Conservation (phyloP, 2,113 vertebrate genomes). For the Dermatemys mawii region DNA sequence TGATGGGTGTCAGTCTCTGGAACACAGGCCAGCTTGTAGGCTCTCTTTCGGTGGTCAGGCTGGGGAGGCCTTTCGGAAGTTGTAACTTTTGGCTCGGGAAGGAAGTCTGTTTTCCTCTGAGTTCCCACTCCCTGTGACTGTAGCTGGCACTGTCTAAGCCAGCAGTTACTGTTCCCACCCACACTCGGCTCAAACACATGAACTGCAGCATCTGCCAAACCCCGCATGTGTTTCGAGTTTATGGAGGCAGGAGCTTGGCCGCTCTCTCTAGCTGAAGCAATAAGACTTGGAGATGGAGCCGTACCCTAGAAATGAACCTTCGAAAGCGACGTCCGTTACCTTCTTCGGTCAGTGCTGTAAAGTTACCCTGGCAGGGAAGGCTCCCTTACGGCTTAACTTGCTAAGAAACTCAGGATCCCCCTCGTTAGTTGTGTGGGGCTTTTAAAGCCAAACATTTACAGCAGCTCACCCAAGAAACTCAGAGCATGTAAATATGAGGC, state of each 20-base stretch:
- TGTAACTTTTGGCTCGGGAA: not conserved
- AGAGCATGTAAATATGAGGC: not conserved
- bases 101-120: not conserved
- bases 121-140: not conserved
- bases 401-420: not conserved
- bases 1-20: not conserved
- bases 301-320: not conserved
- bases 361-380: not conserved
- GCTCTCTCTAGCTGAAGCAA: not conserved
- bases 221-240: slow-evolving; percentile 19
- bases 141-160: not conserved
- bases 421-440: not conserved
- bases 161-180: not conserved
- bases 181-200: not conserved
- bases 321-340: not conserved
- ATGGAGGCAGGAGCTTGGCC: not conserved
- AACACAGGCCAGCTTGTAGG: not conserved
- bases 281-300: not conserved
- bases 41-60: not conserved
- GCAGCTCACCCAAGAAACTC: not conserved
- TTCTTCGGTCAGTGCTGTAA: not conserved
- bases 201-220: not conserved
- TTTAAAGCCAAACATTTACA: not conserved
- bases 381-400: not conserved
- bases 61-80: not conserved